Base-by-base conservation (phyloP, 1,140 invertebrate genomes). In the Drosophila paulistorum region DNA sequence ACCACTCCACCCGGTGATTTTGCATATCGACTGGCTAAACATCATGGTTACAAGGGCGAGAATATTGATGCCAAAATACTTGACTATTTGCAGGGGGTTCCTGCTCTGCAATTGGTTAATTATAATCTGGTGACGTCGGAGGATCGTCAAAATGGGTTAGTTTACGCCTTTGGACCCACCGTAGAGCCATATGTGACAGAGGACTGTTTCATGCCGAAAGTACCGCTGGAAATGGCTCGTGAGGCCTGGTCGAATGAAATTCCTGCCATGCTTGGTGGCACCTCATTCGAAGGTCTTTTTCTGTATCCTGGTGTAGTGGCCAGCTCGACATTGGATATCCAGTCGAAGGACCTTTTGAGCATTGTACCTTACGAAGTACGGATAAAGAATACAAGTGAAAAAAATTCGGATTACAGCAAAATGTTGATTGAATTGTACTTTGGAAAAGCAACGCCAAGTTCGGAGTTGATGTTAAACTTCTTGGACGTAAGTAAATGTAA, bases 1-100 rank as follows among this genome's bases (percentile, higher is more conserved):
- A 92, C 93, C 6, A 94, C 59, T 0, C 48, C 70, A 92, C 68
- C 93, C 86, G 74, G 93, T 10, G 84, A 89, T 45, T 78, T 81
- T 42, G 84, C 77, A 9, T 90, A 67, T 37, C 74, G 81, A 0
- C 55, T 91, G 58, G 90, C 90, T 17, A 73, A 83, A 37, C 17
- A 30, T 1, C n/a, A 77, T 30, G 89, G 89, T 3, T 91, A 79
- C 54, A 65, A 59, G 48, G 71, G 91, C 1, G 91, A 79, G 1
- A 84, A 90, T 7, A 78, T 91, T 63, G 86, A 92, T 3, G 75
- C 85, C 11, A 54, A 77, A 39, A 67, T 93, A 6, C 37, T 93
- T 7, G 74, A 81, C 0, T 92, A 93, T 82, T 68, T 94, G n/a
- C 75, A 57, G 10, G 64, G 61, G 3, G 51, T 91, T 3, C 67